Base-by-base conservation (phyloP, 2,888 invertebrate species). In the Danaus chrysippus region DNA sequence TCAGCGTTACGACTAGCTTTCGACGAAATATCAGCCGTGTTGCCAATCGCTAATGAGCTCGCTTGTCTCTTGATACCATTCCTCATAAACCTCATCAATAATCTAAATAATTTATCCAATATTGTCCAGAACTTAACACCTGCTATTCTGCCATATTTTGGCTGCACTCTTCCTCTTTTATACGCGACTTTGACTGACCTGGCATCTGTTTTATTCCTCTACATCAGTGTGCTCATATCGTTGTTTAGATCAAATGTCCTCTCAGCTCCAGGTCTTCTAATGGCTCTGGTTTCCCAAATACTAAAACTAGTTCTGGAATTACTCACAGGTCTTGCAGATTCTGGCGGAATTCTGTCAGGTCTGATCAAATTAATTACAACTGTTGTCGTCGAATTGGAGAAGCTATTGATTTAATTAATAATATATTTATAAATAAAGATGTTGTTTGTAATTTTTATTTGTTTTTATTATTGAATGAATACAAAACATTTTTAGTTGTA, bases 51-150 rank as follows among this genome's bases (percentile, higher is more conserved):
- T 0, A 89, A 88, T 65, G 86, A 90, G 42, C 78, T 91, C 0
- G 87, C 88, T 0, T 82, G 83, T 34, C 79, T 90, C 0, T 73
- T 91, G 0, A 72, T 91, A 11, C 90, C 90, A 0, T 91, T 91
- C 71, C 69, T 91, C 0, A 83, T 89, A 10, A 90, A 90, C 70
- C 66, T 91, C 0, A 89, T 91, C 54, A 91, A 90, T 61, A 91
- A 91, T 56, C 59, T 91, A 1, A 90, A 91, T 64, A 90, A 90
- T 56, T 54, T 91, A 0, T 90, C 90, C 0, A 91, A 91, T 53
- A 90, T 91, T 0, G 86, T 91, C 0, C 90, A 90, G 56, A 91
- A 91, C 57, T 60, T 91, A 1, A 91, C 90, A 0, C 90, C 90
- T 15, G 90, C 91, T 0, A 62, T 90, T 0, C 52, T 91, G 0